phyloP scores from a whole-genome alignment of 2,888 invertebrate genomes.

The Hemistola chrysoprasaria region DNA sequence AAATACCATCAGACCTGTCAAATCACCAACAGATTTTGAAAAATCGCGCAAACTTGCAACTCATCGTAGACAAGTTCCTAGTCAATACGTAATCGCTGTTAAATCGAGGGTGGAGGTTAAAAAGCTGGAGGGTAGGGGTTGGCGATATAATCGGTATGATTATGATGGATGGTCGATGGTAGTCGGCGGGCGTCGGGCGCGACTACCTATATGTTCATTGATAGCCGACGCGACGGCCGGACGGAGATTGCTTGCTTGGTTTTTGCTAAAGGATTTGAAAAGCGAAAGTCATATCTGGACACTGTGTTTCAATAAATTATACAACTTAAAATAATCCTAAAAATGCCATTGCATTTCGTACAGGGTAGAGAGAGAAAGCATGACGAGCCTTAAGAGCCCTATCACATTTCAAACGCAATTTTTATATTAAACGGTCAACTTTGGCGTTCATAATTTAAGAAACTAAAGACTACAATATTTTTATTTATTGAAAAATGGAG shows the following conservation, averaged over 20 bases:
- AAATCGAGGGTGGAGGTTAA: conserved; percentile 74
- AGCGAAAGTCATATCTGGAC: no score
- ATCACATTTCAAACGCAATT: no score
- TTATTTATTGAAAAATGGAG: no score
- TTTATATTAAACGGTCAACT: no score
- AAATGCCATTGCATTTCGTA: no score
- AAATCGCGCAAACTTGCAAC: conserved; percentile 32
- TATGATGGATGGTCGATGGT: conserved; percentile 78
- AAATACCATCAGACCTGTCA: conserved; percentile 43
- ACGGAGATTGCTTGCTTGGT: conserved; percentile 25
- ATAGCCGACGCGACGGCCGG: conserved; percentile 22
- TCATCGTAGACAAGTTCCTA: conserved; percentile 50
- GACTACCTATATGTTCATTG: conserved; percentile 36
- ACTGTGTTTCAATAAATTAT: no score
- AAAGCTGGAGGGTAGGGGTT: conserved; percentile 65
- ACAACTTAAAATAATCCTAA: no score
- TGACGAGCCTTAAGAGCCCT: no score
- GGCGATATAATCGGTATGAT: conserved; percentile 76
- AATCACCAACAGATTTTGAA: conserved; percentile 47
- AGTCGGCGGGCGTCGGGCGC: conserved; percentile 23
- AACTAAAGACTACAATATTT: no score
- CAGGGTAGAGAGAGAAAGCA: no score
- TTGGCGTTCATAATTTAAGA: no score
- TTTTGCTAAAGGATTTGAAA: no score
- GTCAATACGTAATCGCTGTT: conserved; percentile 72